phyloP scores from a whole-genome alignment of 2,888 invertebrate species.

The Polydrusus tereticollis region DNA sequence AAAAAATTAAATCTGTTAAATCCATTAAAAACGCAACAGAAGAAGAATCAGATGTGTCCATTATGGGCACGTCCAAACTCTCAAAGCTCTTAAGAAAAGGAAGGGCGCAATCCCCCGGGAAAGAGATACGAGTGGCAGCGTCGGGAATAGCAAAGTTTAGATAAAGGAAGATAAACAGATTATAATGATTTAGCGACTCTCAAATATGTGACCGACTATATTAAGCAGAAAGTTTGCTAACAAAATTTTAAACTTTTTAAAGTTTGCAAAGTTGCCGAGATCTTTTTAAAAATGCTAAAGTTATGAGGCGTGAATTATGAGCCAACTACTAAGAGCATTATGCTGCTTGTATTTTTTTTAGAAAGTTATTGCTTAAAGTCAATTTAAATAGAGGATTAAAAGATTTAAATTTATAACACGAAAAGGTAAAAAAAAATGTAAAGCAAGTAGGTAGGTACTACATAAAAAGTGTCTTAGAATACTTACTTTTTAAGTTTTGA shows the following conservation, averaged over 20 bases:
- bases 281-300: conserved; percentile 45
- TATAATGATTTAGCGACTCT: conserved; percentile 64
- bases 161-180: conserved; percentile 65
- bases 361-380: conserved; percentile 1
- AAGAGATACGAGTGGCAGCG: conserved; percentile 56
- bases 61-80: conserved; percentile 24
- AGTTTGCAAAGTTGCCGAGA: conserved; percentile 49
- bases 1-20: not conserved
- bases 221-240: conserved; percentile 59
- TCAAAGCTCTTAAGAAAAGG: conserved; percentile 40
- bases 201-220: conserved; percentile 62
- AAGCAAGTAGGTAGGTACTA: too few species aligned
- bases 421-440: too few species aligned
- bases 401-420: too few species aligned
- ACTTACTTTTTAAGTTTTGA: too few species aligned
- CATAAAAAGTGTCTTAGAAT: too few species aligned
- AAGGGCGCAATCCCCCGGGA: conserved; percentile 53
- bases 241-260: conserved; percentile 60
- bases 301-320: conserved; percentile 47
- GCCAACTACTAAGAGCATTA: conserved; percentile 32
- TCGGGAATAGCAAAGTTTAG: conserved; percentile 64
- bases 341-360: conserved; percentile 28
- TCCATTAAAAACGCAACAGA: not conserved
- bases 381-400: not conserved
- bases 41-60: conserved; percentile 10